Percentiles rank a stretch among this genome's conserved stretches.
These are phyloP conservation scores for Cephonodes hylas DNA, from an alignment of 2,888 invertebrate genomes.

Conservation along the genomic window DNA sequence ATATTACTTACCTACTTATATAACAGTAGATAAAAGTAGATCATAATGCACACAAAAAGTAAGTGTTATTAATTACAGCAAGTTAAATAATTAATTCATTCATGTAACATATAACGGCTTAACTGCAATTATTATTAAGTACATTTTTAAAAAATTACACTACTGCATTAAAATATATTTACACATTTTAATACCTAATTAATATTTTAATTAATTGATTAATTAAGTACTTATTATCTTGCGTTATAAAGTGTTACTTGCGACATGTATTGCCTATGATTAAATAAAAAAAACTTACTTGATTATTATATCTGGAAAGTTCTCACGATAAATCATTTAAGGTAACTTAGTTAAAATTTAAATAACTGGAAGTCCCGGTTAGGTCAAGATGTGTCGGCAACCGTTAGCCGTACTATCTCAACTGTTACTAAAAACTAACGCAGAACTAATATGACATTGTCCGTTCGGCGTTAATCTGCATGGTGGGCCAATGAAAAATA, in stretches of 20 bases:
- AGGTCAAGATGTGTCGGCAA: neutral
- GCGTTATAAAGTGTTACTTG: too few relatives aligned
- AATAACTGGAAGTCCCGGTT: neutral
- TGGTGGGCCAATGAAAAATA: neutral
- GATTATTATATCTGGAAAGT: neutral
- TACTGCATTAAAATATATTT: neutral
- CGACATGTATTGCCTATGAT: too few relatives aligned
- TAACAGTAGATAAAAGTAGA: too few relatives aligned
- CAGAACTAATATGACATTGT: neutral
- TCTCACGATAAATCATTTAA: neutral
- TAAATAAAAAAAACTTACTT: neutral
- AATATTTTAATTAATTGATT: neutral
- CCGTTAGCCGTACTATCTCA: constrained; percentile 8
- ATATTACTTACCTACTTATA: too few relatives aligned
- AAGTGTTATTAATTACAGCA: too few relatives aligned
- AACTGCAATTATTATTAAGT: too few relatives aligned
- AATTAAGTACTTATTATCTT: neutral
- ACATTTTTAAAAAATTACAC: neutral
- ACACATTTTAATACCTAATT: neutral
- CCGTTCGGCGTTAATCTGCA: neutral
- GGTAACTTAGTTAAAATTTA: neutral
- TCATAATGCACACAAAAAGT: too few relatives aligned
- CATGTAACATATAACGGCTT: too few relatives aligned
- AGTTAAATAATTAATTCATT: too few relatives aligned
- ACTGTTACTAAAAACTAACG: constrained; percentile 8